Conservation (phyloP, 2,888 invertebrate species). For the Dioctria rufipes region DNA sequence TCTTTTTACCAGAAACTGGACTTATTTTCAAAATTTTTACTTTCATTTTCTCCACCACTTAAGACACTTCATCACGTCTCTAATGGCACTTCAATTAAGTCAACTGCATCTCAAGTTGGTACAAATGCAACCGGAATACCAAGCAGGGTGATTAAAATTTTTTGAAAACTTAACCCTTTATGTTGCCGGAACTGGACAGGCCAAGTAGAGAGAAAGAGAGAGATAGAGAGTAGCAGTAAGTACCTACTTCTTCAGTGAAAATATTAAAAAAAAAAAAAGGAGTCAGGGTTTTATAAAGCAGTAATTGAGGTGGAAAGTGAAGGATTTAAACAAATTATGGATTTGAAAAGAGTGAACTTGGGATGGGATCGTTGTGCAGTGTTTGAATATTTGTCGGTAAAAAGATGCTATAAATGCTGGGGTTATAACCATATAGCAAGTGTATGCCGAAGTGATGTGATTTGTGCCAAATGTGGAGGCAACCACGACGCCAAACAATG, state of each 20-base stretch:
- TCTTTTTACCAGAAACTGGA: too few species aligned
- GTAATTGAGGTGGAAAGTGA: too few species aligned
- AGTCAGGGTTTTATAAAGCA: too few species aligned
- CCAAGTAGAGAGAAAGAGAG: not conserved
- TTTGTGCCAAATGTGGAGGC: too few species aligned
- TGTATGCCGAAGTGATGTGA: too few species aligned
- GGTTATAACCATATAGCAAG: too few species aligned
- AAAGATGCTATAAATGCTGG: too few species aligned
- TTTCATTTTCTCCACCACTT: not conserved
- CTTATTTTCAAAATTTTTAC: not conserved
- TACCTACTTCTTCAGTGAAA: conserved; percentile 20
- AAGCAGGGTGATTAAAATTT: conserved; percentile 56
- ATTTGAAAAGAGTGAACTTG: too few species aligned
- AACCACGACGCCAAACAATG: too few species aligned
- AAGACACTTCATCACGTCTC: conserved; percentile 52
- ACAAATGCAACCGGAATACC: conserved; percentile 54
- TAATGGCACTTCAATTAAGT: conserved; percentile 57
- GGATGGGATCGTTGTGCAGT: too few species aligned
- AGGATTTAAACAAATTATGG: too few species aligned
- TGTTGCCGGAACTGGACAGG: conserved; percentile 25
- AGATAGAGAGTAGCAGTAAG: not conserved
- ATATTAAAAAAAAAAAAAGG: conserved; percentile 27
- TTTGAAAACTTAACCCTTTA: conserved; percentile 51
- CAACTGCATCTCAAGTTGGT: conserved; percentile 51
- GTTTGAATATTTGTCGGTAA: too few species aligned